These are phyloP conservation scores for Amphiprion ocellaris DNA, from an alignment of 2,113 vertebrate species.

Conservation along the genomic window DNA sequence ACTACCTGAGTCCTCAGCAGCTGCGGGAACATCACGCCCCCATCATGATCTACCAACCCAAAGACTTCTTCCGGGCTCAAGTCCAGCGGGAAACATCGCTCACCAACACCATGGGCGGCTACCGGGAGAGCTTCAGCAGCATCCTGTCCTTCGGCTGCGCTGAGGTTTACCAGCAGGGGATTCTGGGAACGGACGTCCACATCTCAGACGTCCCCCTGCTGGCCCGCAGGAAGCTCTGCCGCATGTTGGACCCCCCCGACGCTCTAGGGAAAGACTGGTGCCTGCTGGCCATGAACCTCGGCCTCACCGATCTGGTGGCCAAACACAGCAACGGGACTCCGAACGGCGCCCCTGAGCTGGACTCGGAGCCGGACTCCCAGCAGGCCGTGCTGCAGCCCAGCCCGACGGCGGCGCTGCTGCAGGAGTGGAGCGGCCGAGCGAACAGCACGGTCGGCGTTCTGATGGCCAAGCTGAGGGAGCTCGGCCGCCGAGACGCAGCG, in stretches of 20 bases:
- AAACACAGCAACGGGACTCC: conserved; percentile 87
- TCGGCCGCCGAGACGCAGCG: conserved; percentile 94
- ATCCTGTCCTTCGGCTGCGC: conserved; percentile 94
- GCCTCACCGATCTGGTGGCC: conserved; percentile 94
- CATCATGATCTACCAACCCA: conserved; percentile 98
- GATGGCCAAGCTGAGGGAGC: conserved; percentile 93
- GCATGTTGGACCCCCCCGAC: conserved; percentile 95
- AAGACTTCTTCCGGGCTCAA: conserved; percentile 95
- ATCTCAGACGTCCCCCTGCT: conserved; percentile 91
- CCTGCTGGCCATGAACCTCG: conserved; percentile 98
- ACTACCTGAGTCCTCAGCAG: conserved; percentile 98
- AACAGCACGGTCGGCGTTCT: conserved; percentile 93
- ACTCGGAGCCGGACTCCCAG: conserved; percentile 39
- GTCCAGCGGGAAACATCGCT: conserved; percentile 91
- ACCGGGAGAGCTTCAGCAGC: conserved; percentile 96
- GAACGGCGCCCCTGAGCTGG: conserved; percentile 80
- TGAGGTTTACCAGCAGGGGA: conserved; percentile 92
- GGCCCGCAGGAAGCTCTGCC: conserved; percentile 92
- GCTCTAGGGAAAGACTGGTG: conserved; percentile 99
- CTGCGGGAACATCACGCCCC: conserved; percentile 94
- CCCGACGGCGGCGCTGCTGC: conserved; percentile 91
- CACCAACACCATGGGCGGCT: conserved; percentile 97
- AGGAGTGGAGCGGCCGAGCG: conserved; percentile 90
- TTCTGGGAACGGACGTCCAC: conserved; percentile 91
- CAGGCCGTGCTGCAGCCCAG: conserved; percentile 82